Base-by-base conservation (phyloP, 37 sponge, comb jelly and placozoan genomes). In the Cladorhizidae sp. region DNA sequence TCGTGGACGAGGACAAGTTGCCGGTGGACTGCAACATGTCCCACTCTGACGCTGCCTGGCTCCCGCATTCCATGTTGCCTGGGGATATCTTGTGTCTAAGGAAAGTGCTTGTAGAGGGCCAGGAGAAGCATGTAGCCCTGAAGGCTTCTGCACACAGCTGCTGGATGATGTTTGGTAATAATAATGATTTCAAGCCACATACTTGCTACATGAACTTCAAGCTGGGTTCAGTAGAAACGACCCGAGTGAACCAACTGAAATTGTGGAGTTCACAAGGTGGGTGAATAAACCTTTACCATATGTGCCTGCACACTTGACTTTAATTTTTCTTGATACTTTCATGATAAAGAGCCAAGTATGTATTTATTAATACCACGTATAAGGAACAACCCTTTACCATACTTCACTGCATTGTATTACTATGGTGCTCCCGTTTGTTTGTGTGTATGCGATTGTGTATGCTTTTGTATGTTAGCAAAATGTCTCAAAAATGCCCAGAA, bases 71-170 rank as follows among this genome's bases (percentile, higher is more conserved):
- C 26, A 2, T 37, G 2, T 22, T 3, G 8, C 67, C 35, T 32
- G 77, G 77, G 29, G 62, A 61, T 61, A 26, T 76, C 6, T 17
- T 76, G 43, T 76, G 62, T 21, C 35, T 74, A 1, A 2, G 42
- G 31, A 71, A 42, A 15, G 72, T 40, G 1, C 6, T 2, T 11
- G 3, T 41, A 11, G 72, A 71, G 14, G 38, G 26, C n/a, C 3
- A 15, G 2, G 35, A 32, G 2, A 14, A 3, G 5, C 36, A 65
- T 15, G 17, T 65, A 65, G 3, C 35, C 2, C 20, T 65, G 17
- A 25, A 65, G 35, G 67, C 67, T 7, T 11, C 7, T 14, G 61
- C 3, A 28, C 61, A 59, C 15, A 17, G 28, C 28, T 32, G 17
- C 32, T 65, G 67, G 67, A 65, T 31, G 5, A 1, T 65, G 31